A percentile compares a stretch with the other conserved stretches of the same genome.
These are phyloP conservation scores for Eospalax fontanierii DNA, from an alignment of 2,797 vertebrate genomes.

Conservation along the genomic window DNA sequence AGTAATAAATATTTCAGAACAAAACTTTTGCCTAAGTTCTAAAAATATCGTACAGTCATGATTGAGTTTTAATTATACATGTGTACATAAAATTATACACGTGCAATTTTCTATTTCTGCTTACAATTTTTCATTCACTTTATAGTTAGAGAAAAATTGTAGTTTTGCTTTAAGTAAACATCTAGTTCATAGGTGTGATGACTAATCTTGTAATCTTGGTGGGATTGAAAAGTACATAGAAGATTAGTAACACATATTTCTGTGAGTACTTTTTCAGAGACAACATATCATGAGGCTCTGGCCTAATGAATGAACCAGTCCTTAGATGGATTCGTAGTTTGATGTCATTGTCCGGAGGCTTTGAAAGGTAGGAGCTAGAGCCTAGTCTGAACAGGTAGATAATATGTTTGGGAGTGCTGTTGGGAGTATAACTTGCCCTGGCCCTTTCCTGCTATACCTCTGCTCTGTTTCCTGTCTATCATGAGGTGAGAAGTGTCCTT, in stretches of 20 bases:
- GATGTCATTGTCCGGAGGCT: neutral
- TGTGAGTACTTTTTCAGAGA: neutral
- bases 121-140: slow-evolving; percentile 8
- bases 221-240: neutral
- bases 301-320: neutral
- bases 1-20: slow-evolving; percentile 2
- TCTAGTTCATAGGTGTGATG: neutral
- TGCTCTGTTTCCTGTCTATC: neutral
- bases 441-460: neutral
- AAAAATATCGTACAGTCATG: neutral
- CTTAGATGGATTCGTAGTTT: neutral
- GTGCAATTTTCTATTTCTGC: neutral
- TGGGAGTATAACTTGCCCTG: neutral
- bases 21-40: slow-evolving; percentile 18
- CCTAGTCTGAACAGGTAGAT: neutral
- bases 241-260: neutral
- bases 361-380: neutral
- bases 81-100: neutral
- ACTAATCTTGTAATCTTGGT: neutral
- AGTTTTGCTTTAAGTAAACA: slow-evolving; percentile 11
- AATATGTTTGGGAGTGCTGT: too few relatives aligned
- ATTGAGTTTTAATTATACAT: neutral
- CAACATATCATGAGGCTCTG: neutral
- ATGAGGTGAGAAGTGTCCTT: neutral
- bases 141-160: neutral